These are phyloP conservation scores for Poeciliopsis paucimaculata DNA, from an alignment of 2,797 vertebrate genomes.

Conservation along the genomic window DNA sequence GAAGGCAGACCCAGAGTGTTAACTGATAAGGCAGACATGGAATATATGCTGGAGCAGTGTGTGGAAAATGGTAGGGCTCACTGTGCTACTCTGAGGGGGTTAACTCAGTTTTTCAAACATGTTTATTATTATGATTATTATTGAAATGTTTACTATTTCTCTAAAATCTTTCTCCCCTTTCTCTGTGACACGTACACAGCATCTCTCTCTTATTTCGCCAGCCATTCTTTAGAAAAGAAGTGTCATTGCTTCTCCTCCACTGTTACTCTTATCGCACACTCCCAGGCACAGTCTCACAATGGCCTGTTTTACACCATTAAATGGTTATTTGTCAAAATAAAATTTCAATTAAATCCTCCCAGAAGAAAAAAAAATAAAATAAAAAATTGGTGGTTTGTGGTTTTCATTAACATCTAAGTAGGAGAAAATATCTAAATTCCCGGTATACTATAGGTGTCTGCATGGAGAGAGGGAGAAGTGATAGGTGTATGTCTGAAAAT, in stretches of 20 bases:
- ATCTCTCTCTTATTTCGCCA: constrained; percentile 39
- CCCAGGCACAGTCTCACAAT: constrained; percentile 83
- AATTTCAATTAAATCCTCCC: constrained; percentile 83
- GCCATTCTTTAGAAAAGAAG: constrained; percentile 71
- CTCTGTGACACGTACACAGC: constrained; percentile 13
- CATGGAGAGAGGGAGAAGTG: not conserved
- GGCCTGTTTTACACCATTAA: constrained; percentile 84
- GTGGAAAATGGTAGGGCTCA: constrained; percentile 82
- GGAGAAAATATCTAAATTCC: constrained; percentile 45
- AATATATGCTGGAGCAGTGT: constrained; percentile 43
- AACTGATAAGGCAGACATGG: constrained; percentile 67
- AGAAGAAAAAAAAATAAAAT: constrained; percentile 44
- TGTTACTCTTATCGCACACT: constrained; percentile 82
- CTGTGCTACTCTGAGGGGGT: constrained; percentile 59
- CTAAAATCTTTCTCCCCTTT: constrained; percentile 49
- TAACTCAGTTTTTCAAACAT: constrained; percentile 39
- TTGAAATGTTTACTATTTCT: constrained; percentile 54
- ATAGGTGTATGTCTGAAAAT: constrained; percentile 1
- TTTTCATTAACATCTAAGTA: constrained; percentile 53
- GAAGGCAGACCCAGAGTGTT: constrained; percentile 42
- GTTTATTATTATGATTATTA: constrained; percentile 29
- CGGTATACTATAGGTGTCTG: not conserved
- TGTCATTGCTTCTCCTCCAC: constrained; percentile 81
- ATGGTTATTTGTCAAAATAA: constrained; percentile 87
- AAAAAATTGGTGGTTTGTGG: constrained; percentile 48